A percentile compares a stretch with the other conserved stretches of the same genome.
Evolutionary conservation across 2,113 vertebrate genomes (phyloP).

Genomic region (Bubo scandiacus): DNA sequence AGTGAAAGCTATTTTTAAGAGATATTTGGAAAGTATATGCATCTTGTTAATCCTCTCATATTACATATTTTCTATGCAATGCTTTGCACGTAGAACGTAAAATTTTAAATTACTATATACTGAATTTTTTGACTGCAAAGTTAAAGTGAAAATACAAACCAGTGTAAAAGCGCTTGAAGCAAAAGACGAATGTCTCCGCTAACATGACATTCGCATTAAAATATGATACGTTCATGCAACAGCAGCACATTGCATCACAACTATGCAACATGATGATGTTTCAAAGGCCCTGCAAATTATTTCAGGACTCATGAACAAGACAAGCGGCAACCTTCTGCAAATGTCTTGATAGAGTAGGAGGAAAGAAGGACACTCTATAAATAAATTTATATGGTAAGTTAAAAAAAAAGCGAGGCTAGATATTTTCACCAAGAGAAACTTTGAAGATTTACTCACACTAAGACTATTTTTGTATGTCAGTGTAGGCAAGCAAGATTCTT

Average conservation of each 20-base stretch:
- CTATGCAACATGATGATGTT: constrained; percentile 58
- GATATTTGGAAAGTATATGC: not conserved
- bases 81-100: not conserved
- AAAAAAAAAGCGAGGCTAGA: not conserved
- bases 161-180: not conserved
- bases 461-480: constrained; percentile 31
- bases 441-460: constrained; percentile 55
- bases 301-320: constrained; percentile 40
- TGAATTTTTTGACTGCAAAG: not conserved
- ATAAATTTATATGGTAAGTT: constrained; percentile 25
- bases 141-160: not conserved
- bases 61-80: not conserved
- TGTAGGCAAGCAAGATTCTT: constrained; percentile 52
- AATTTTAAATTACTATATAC: not conserved
- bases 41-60: not conserved
- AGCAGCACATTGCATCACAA: constrained; percentile 48
- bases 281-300: constrained; percentile 66
- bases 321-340: constrained; percentile 43
- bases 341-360: constrained; percentile 39
- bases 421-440: constrained; percentile 44
- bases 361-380: constrained; percentile 58
- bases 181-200: not conserved
- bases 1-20: constrained; percentile 32
- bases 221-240: constrained; percentile 16
- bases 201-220: constrained; percentile 34